Percentiles rank a stretch among this genome's conserved stretches.
Conservation (phyloP, 2,113 vertebrate genomes). For the Rattus rattus region DNA sequence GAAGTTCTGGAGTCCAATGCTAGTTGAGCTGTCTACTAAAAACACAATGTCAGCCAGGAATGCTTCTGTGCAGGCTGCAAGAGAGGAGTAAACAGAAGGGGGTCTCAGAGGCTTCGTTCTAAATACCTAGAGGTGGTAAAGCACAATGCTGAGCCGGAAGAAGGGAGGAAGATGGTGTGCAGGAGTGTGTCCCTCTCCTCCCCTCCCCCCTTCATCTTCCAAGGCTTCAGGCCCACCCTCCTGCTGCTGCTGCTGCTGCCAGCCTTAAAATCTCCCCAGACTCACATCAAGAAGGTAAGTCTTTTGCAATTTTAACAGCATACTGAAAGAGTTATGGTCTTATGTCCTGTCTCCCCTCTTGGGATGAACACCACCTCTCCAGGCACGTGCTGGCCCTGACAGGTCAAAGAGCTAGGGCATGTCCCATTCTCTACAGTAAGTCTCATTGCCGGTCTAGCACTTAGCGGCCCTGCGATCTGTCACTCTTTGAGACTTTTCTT, state of each 20-base stretch:
- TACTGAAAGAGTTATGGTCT: background rate
- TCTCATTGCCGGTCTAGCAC: background rate
- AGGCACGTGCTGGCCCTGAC: background rate
- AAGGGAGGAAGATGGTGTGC: background rate
- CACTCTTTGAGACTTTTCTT: background rate
- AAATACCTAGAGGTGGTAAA: background rate
- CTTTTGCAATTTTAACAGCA: background rate
- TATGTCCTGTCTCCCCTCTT: background rate
- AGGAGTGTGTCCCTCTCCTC: background rate
- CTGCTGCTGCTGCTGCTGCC: background rate
- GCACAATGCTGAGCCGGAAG: background rate
- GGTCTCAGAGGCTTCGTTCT: background rate
- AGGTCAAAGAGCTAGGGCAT: background rate
- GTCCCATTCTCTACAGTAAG: background rate
- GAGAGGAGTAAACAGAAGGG: background rate
- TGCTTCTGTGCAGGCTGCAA: slow-evolving; percentile 87
- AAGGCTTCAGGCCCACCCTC: background rate
- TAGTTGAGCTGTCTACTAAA: slow-evolving; percentile 89
- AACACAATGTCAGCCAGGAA: slow-evolving; percentile 89
- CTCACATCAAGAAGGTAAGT: background rate
- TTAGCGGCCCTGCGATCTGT: background rate
- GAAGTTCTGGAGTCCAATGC: slow-evolving; percentile 86
- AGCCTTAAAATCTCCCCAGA: background rate
- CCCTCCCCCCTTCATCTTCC: background rate
- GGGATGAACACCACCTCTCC: background rate